Conservation (phyloP, 2,888 invertebrate species). For the Agrenia bidenticulata region DNA sequence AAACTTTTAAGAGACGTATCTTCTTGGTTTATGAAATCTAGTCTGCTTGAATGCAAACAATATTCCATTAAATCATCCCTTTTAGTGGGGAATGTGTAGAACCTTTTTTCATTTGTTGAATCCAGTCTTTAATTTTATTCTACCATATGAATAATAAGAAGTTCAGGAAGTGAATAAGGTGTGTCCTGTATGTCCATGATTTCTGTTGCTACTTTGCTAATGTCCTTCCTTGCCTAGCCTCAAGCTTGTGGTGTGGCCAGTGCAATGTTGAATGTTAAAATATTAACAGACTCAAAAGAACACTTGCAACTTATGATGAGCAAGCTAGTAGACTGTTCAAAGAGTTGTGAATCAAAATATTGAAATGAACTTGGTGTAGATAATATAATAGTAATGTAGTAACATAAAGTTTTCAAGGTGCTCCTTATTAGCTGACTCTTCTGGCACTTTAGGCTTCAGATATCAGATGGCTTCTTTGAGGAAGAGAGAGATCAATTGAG, state of each 20-base stretch:
- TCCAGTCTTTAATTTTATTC: background rate
- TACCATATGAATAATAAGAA: conserved; percentile 3
- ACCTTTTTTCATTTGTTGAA: background rate
- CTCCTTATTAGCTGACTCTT: background rate
- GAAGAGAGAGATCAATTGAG: no score
- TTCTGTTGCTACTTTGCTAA: background rate
- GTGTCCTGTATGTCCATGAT: conserved; percentile 15
- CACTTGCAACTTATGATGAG: conserved; percentile 1
- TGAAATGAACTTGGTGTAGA: background rate
- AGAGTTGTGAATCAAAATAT: background rate
- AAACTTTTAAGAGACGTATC: no score
- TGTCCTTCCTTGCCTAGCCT: conserved; percentile 18
- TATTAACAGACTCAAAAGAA: background rate
- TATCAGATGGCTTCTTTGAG: no score
- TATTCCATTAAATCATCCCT: background rate
- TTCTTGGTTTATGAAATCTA: no score
- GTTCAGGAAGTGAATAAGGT: conserved; percentile 19
- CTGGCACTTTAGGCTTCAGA: no score
- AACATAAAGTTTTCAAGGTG: background rate
- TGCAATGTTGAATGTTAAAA: background rate
- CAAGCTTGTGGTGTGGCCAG: no score
- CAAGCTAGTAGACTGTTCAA: background rate
- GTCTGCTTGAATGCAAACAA: background rate
- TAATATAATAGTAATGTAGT: background rate
- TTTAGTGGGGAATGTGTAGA: background rate